Conservation (phyloP, 2,797 vertebrate species). For the Phrynocephalus guinanensis region DNA sequence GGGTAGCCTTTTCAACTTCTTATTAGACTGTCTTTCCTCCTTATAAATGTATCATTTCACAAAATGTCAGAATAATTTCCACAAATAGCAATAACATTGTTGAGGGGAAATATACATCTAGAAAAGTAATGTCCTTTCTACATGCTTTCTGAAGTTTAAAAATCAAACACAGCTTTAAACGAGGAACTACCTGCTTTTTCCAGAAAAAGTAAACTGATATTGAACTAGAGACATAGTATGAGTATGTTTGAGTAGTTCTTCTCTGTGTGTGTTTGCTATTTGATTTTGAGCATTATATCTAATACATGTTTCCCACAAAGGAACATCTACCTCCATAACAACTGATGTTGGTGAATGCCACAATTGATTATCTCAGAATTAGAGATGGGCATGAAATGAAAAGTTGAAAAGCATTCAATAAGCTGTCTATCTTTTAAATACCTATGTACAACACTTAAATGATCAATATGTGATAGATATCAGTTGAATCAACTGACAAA, state of each 20-base stretch:
- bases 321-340: background rate
- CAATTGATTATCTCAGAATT: background rate
- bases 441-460: too few species aligned
- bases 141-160: background rate
- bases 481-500: too few species aligned
- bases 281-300: background rate
- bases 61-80: slow-evolving; percentile 1
- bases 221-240: background rate
- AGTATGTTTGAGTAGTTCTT: background rate
- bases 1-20: background rate
- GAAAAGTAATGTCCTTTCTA: background rate
- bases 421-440: too few species aligned
- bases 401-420: too few species aligned
- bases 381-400: too few species aligned
- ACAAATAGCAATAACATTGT: background rate
- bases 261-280: background rate
- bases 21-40: background rate
- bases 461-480: too few species aligned
- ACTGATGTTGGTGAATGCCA: background rate
- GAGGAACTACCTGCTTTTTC: background rate
- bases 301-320: background rate
- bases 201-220: background rate
- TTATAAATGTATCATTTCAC: slow-evolving; percentile 4
- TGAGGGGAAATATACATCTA: background rate
- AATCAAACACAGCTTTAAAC: background rate